Base-by-base conservation (phyloP, 2,888 invertebrate genomes). In the Napeogenes sylphis region DNA sequence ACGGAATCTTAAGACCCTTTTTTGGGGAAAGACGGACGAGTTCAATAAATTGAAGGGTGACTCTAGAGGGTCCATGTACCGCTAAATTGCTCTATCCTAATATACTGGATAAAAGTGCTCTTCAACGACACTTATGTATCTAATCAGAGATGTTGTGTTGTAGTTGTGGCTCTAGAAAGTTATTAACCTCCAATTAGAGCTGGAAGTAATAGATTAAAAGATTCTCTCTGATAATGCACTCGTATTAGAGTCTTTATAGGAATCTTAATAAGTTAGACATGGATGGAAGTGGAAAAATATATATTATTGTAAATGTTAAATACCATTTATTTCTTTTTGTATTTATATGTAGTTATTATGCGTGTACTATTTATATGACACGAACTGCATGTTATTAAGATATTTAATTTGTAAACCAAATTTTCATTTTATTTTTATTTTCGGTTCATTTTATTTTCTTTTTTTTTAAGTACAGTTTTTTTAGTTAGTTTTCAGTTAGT, bases 11-110 rank as follows among this genome's bases (percentile, higher is more conserved):
- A 81, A 83, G 86, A 81, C 84, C 85, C 84, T 83, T 85, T 84
- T 84, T 79, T 77, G 77, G 80, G 74, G 79, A 77, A 79, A 83
- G 84, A 82, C 78, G 84, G 76, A 82, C 81, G 82, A 80, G 83
- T 81, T 77, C 82, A 81, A 87, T 87, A 87, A 87, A 88, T 88
- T 87, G 87, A 80, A 85, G 85, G 86, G 85, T 73, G 81, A 77
- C 73, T 72, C 71, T 54, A 47, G 57, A 56, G 67, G 70, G 69
- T 70, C 64, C 61, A 56, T 63, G 69, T 66, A 63, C 66, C 70
- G 67, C 68, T 70, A 72, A 72, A 73, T 71, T 73, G 72, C 70
- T 73, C 64, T 68, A 68, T 68, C 66, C 69, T 67, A 65, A 69
- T 71, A 67, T 68, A 68, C 64, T 64, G 64, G 65, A 61, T 66